Evolutionary conservation across 37 sponge, comb jelly and placozoan genomes (phyloP).

Genomic region (Petrosia ficiformis): DNA sequence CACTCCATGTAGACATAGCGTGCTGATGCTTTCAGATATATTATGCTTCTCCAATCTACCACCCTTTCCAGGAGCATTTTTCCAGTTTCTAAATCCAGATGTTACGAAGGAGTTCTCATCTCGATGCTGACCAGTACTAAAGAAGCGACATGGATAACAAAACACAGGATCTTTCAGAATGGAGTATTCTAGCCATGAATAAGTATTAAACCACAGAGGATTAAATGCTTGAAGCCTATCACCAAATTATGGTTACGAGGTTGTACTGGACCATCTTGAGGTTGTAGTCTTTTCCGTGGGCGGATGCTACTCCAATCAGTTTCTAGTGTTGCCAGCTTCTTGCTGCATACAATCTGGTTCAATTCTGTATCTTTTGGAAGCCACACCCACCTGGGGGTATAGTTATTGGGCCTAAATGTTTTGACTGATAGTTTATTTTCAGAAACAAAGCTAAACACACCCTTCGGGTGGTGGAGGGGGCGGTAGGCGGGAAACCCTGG

Average conservation of each 20-base stretch:
- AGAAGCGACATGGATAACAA: slow-evolving; percentile 24
- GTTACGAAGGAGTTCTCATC: slow-evolving; percentile 1
- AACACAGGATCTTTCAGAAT: slow-evolving; percentile 2
- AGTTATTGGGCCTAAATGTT: too few species aligned
- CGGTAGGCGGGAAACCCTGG: too few species aligned
- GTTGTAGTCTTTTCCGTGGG: too few species aligned
- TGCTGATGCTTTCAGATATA: not conserved
- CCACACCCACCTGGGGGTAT: too few species aligned
- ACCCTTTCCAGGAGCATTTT: slow-evolving; percentile 26
- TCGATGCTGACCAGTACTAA: not conserved
- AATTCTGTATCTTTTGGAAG: too few species aligned
- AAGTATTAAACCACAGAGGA: slow-evolving; percentile 18
- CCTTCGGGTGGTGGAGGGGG: too few species aligned
- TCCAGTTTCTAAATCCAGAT: slow-evolving; percentile 21
- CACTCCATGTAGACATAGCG: slow-evolving; percentile 6
- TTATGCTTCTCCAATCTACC: slow-evolving; percentile 3
- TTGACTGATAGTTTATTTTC: too few species aligned
- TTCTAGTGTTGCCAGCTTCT: too few species aligned
- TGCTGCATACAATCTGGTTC: too few species aligned
- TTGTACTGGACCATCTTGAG: not conserved
- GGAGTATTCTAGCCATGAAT: slow-evolving; percentile 29
- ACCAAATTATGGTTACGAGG: slow-evolving; percentile 6
- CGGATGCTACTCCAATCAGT: too few species aligned
- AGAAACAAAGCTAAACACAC: too few species aligned
- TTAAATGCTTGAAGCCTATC: slow-evolving; percentile 22